A percentile compares a stretch with the other conserved stretches of the same genome.
Evolutionary conservation across 2,797 vertebrate species (phyloP).

Genomic region (Chelon labrosus): DNA sequence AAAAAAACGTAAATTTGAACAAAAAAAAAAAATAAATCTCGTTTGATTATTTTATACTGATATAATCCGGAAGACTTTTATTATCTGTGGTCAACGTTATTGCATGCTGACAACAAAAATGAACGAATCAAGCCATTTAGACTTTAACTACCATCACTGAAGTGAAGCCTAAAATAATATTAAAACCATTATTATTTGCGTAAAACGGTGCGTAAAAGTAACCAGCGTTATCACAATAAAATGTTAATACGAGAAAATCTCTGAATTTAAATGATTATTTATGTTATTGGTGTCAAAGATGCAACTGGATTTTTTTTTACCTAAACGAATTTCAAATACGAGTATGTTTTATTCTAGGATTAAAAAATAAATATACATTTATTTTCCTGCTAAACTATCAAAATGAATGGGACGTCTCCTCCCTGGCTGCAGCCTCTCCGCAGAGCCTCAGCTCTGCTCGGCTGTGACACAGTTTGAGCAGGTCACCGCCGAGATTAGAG

Average conservation of each 20-base stretch:
- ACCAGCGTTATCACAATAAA: neutral
- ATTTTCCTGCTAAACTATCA: neutral
- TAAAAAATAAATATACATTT: neutral
- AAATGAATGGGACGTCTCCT: no score
- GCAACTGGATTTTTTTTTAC: neutral
- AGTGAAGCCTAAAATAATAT: neutral
- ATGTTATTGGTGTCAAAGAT: neutral
- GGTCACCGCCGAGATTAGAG: conserved; percentile 78
- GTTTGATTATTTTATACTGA: neutral
- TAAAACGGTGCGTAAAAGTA: conserved; percentile 53
- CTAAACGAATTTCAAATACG: conserved; percentile 8
- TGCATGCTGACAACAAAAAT: neutral
- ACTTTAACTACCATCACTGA: neutral
- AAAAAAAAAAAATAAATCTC: neutral
- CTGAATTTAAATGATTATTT: neutral
- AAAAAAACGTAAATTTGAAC: no score
- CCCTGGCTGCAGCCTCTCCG: conserved; percentile 21
- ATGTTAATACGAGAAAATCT: neutral
- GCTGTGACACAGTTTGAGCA: conserved; percentile 66
- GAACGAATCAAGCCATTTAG: neutral
- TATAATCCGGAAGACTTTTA: neutral
- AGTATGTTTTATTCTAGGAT: neutral
- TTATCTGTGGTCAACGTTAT: neutral
- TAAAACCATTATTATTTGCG: neutral
- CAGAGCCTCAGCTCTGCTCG: conserved; percentile 35